phyloP scores from a whole-genome alignment of 1,140 invertebrate species.

The Elysia chlorotica region DNA sequence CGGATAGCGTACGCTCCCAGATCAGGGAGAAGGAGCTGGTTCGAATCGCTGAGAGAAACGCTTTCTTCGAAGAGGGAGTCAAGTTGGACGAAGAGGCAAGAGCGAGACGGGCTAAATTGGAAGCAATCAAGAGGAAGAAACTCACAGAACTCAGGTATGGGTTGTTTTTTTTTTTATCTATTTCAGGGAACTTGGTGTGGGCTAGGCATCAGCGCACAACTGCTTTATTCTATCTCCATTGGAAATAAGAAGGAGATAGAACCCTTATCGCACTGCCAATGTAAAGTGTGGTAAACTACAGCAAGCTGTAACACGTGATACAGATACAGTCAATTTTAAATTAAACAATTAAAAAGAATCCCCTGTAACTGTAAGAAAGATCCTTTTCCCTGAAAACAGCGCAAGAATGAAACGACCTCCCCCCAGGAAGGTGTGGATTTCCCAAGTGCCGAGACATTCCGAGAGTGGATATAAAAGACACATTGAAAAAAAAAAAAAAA shows the following conservation, averaged over 20 bases:
- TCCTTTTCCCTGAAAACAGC: too few species aligned
- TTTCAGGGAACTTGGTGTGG: not conserved
- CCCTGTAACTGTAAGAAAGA: too few species aligned
- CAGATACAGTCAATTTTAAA: not conserved
- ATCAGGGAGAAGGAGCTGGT: conserved; percentile 60
- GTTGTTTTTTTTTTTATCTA: not conserved
- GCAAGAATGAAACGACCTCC: too few species aligned
- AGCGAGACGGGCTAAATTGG: conserved; percentile 52
- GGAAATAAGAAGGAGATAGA: not conserved
- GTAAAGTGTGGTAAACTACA: not conserved
- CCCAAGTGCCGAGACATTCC: too few species aligned
- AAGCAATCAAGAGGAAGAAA: conserved; percentile 62
- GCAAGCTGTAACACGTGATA: not conserved
- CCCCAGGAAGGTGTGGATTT: too few species aligned
- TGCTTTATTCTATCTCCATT: not conserved
- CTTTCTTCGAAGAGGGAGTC: conserved; percentile 63
- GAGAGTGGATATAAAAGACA: too few species aligned
- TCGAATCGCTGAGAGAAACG: conserved; percentile 53
- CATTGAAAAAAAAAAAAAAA: too few species aligned
- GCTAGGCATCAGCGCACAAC: not conserved
- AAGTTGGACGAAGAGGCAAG: conserved; percentile 60
- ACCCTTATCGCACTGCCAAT: not conserved
- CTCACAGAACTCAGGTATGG: conserved; percentile 58
- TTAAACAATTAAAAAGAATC: too few species aligned
- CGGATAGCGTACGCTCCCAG: conserved; percentile 58